Evolutionary conservation across 2,888 invertebrate genomes (phyloP).

Genomic region (Listrodromus nycthemerus): DNA sequence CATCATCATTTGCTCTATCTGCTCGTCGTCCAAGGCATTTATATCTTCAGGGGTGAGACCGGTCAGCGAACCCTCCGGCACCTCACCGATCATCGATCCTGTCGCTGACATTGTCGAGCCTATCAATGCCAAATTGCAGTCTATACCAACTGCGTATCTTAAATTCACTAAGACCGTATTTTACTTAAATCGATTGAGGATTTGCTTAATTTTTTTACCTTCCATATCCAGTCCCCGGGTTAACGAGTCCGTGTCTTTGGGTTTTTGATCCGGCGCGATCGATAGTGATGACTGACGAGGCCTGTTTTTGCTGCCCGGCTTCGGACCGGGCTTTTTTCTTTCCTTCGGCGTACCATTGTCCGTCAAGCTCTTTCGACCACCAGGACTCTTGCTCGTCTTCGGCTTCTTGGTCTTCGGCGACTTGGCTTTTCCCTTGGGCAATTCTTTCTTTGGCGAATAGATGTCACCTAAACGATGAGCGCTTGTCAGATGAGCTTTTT

Average conservation of each 20-base stretch:
- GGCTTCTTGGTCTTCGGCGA: conserved; percentile 78
- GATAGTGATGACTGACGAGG: conserved; percentile 74
- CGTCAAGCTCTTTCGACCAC: conserved; percentile 74
- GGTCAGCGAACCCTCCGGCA: conserved; percentile 74
- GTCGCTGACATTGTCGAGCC: conserved; percentile 78
- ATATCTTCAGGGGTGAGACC: conserved; percentile 80
- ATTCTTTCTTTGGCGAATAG: conserved; percentile 81
- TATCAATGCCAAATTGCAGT: conserved; percentile 58
- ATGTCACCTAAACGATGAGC: conserved; percentile 77
- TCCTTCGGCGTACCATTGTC: conserved; percentile 80
- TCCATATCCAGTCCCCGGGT: conserved; percentile 62
- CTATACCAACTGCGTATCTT: conserved; percentile 16
- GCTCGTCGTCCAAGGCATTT: conserved; percentile 82
- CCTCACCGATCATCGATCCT: conserved; percentile 72
- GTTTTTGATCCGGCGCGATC: conserved; percentile 72
- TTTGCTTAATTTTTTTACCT: conserved; percentile 49
- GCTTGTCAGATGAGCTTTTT: not conserved
- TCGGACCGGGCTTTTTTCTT: conserved; percentile 83
- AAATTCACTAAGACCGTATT: not conserved
- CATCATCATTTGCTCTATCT: conserved; percentile 86
- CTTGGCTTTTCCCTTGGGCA: conserved; percentile 77
- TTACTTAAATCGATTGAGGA: not conserved
- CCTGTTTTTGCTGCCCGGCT: conserved; percentile 82
- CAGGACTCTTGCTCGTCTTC: conserved; percentile 78
- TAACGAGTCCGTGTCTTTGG: conserved; percentile 71